Base-by-base conservation (phyloP, 1,140 invertebrate genomes). In the Lordiphosa mommai region DNA sequence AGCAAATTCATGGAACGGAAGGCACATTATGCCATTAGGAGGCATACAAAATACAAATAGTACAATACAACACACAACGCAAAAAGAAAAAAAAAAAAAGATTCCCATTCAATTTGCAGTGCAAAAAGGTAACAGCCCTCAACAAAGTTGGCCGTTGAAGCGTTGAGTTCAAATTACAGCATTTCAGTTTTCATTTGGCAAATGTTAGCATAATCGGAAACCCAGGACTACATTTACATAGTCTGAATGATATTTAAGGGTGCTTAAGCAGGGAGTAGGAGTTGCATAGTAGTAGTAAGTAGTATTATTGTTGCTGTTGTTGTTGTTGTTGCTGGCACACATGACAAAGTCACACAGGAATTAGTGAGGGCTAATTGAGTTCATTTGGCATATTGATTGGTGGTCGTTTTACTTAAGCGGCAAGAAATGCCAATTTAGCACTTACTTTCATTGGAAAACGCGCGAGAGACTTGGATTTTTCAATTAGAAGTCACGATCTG, bases 21-120 rank as follows among this genome's bases (percentile, higher is more conserved):
- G 79, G 65, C 58, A 57, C 76, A 86, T 86, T 86, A 86, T 86
- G 70, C 72, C 76, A 86, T 86, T 86, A 86, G 65, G 60, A 72
- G 29, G 16, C 47, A 38, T 23, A 41, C 47, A 43, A 41, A 27
- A 27, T 27, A 27, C 23, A 27, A 27, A 27, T 27, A 38, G 41
- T 58, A 84, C 64, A 72, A 84, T 76, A 50, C 60, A 38, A 59
- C 71, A 41, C 43, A 60, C 58, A 67, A 68, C 65, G 65, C 61
- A 46, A 49, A 52, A 53, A 55, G 27, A 50, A 30, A 32, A 46
- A 58, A 58, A 32, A 37, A 23, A 50, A 53, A 52, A 50, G 53
- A 40, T 44, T 63, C 59, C 51, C 53, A 68, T 64, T 64, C 60
- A 63, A 49, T 16, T 44, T n/a, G 6, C 27, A 48, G 36, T 57